Evolutionary conservation across 2,113 vertebrate genomes (phyloP).

Genomic region (Nanger granti): DNA sequence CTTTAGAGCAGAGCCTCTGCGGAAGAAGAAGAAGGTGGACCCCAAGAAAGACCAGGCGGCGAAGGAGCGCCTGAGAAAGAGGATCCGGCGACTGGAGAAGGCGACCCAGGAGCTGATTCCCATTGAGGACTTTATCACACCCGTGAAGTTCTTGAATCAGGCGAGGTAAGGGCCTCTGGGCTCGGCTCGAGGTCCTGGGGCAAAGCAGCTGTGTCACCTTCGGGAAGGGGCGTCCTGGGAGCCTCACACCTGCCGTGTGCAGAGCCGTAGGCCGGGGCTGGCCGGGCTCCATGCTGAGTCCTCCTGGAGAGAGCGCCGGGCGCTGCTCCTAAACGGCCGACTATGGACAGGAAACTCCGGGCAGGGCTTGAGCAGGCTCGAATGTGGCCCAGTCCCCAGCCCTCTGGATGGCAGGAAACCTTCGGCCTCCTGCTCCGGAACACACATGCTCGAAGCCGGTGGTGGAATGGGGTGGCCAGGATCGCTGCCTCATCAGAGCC

Average conservation of each 20-base stretch:
- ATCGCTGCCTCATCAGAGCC: neutral
- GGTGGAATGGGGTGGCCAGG: neutral
- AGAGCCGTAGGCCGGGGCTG: neutral
- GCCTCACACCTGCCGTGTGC: neutral
- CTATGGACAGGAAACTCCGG: neutral
- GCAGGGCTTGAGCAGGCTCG: neutral
- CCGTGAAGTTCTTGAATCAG: slow-evolving; percentile 82
- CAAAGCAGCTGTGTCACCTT: neutral
- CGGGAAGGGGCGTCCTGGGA: neutral
- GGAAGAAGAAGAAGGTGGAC: slow-evolving; percentile 94
- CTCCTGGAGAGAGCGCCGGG: neutral
- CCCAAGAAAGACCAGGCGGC: slow-evolving; percentile 83
- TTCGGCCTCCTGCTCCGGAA: neutral
- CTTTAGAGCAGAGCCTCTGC: slow-evolving; percentile 86
- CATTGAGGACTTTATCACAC: slow-evolving; percentile 89
- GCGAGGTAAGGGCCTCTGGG: slow-evolving; percentile 77
- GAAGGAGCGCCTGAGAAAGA: slow-evolving; percentile 92
- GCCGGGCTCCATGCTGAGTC: neutral
- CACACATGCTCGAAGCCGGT: neutral
- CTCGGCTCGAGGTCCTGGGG: neutral
- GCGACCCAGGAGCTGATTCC: slow-evolving; percentile 91
- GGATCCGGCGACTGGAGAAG: slow-evolving; percentile 88
- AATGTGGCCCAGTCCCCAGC: neutral
- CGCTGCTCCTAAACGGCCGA: neutral
- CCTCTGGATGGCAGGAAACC: neutral